Conservation (phyloP, 2,888 invertebrate species). For the Philhelius pedissequus region DNA sequence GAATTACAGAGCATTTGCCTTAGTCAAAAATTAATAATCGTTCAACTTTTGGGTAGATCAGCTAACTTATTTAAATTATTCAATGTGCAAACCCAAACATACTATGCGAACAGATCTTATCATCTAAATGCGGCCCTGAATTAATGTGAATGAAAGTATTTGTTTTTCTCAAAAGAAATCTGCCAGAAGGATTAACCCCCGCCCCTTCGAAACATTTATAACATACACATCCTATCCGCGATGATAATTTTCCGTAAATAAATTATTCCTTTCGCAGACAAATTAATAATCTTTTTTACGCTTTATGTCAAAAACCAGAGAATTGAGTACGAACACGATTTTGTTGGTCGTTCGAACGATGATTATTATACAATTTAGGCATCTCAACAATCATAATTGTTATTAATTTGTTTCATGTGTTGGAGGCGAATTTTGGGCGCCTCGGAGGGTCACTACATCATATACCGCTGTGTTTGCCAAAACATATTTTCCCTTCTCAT, state of each 20-base stretch:
- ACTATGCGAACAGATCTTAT: neutral
- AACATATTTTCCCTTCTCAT: conserved; percentile 41
- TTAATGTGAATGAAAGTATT: neutral
- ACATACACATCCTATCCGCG: neutral
- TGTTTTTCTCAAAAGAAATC: conserved; percentile 10
- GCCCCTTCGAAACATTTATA: neutral
- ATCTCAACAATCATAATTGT: conserved; percentile 68
- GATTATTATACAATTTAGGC: conserved; percentile 68
- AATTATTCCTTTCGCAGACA: conserved; percentile 58
- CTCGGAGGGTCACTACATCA: neutral
- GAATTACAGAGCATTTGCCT: too few relatives aligned
- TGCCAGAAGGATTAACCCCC: neutral
- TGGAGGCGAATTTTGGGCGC: conserved; percentile 26
- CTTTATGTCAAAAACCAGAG: conserved; percentile 14
- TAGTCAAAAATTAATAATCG: too few relatives aligned
- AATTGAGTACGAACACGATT: conserved; percentile 42
- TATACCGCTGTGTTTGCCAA: neutral
- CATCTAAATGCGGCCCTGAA: neutral
- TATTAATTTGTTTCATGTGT: conserved; percentile 56
- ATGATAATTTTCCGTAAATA: conserved; percentile 40
- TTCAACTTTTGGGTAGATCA: too few relatives aligned
- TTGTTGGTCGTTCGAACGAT: conserved; percentile 4
- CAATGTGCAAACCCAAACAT: too few relatives aligned
- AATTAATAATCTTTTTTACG: conserved; percentile 60
- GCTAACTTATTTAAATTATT: too few relatives aligned